A percentile compares a stretch with the other conserved stretches of the same genome.
phyloP scores from a whole-genome alignment of 2,113 vertebrate species.

The Athene cunicularia region DNA sequence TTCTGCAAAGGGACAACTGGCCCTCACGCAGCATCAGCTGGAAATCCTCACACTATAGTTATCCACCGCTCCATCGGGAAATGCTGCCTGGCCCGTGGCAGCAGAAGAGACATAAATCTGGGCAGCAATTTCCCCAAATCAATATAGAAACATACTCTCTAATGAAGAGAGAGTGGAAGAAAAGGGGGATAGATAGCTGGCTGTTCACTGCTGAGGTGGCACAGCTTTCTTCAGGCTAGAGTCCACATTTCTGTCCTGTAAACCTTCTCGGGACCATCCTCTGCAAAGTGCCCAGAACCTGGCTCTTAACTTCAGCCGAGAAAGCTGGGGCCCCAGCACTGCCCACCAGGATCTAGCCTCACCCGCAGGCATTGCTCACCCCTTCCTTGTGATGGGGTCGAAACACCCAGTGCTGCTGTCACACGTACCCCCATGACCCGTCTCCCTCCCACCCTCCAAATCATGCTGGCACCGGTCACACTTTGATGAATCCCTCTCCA shows the following conservation, averaged over 20 bases:
- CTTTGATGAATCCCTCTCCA: background rate
- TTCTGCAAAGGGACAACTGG: background rate
- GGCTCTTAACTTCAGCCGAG: background rate
- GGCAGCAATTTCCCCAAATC: background rate
- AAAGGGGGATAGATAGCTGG: background rate
- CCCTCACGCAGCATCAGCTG: background rate
- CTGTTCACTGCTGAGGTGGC: background rate
- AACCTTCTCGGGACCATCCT: background rate
- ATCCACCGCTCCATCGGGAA: background rate
- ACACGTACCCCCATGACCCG: background rate
- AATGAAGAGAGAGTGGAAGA: background rate
- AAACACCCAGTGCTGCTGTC: background rate
- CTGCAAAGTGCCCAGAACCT: background rate
- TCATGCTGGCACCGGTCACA: slow-evolving; percentile 2
- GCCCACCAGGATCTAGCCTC: background rate
- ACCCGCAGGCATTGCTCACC: background rate
- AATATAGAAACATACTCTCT: background rate
- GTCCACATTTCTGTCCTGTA: background rate
- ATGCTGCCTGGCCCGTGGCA: background rate
- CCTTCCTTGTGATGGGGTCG: background rate
- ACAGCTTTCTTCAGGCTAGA: background rate
- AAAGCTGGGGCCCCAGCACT: background rate
- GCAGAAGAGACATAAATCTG: background rate
- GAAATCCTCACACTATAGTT: background rate
- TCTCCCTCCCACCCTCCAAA: background rate